Percentiles rank a stretch among this genome's conserved stretches.
Evolutionary conservation across 2,113 vertebrate genomes (phyloP).

Genomic region (Lepus americanus): DNA sequence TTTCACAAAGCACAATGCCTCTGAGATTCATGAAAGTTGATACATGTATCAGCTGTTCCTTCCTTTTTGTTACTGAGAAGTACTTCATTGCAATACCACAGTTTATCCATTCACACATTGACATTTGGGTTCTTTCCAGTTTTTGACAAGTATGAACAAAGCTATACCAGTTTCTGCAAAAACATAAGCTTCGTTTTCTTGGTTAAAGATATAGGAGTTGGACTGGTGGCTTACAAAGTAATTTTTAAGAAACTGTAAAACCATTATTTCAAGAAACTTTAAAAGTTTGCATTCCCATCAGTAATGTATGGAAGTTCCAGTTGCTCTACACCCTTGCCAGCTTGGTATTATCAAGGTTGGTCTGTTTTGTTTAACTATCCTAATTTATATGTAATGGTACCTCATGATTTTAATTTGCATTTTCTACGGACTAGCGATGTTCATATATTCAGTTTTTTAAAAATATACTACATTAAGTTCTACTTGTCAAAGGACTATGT

Average conservation of each 20-base stretch:
- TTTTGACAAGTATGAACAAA: constrained; percentile 23
- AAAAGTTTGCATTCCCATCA: neutral
- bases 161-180: neutral
- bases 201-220: neutral
- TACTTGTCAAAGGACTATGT: constrained; percentile 42
- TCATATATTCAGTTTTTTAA: constrained; percentile 21
- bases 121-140: neutral
- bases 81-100: neutral
- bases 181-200: constrained; percentile 1
- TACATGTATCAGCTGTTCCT: neutral
- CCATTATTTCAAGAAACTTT: neutral
- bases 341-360: neutral
- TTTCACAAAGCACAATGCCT: neutral
- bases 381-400: neutral
- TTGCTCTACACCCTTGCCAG: neutral
- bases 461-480: constrained; percentile 45
- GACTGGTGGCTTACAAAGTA: neutral
- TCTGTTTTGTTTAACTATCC: constrained; percentile 31
- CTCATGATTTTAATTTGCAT: constrained; percentile 23
- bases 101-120: neutral
- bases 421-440: constrained; percentile 49
- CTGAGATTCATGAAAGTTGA: neutral
- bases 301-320: neutral
- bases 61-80: neutral
- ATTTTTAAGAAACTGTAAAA: constrained; percentile 3